Evolutionary conservation across 1,140 invertebrate species (phyloP), one percentile per base, ranked within the genome.

Genomic region (Solenopsis fugax): DNA sequence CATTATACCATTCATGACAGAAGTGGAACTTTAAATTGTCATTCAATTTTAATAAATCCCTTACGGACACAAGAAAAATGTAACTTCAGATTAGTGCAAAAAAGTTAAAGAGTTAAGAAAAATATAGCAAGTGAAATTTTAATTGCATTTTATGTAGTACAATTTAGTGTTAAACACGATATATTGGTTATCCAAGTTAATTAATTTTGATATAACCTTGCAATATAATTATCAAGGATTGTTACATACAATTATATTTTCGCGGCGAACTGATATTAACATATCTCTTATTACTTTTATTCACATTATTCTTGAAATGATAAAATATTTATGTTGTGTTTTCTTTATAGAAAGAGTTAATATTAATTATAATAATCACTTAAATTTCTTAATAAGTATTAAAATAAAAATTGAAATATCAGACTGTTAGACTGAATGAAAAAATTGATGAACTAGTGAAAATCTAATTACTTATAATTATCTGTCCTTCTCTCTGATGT

Each of bases 21-120:
- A 12, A 67, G 52, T 75, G n/a, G 18, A 82, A 84, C 67, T 82
- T 73, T 73, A 75, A 29, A 84, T 37, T 75, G 29, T 37, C 3
- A 58, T 50, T 56, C 50, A 58, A 60, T 45, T 62, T 62, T 84
- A 73, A 48, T 62, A 41, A 73, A 73, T 1, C 12, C 16, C 18
- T 29, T 62, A 29, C 76, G 5, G 18, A 7, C 41, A 21, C 34
- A 21, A 60, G 7, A 34, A 60, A 82, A 60, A 58, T 4, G 21
- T 48, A 58, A 45, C 58, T 82, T 72, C 24, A 4, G 10, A 72
- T 12, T 24, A 24, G 69, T 29, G 41, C 7, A 71, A 81, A 56
- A 1, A 24, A 81, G 45, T 24, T 67, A 9, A 81, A 34, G 21
- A 67, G 10, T 34, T 71, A 16, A 45, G 16, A 4, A 29, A 56